Conservation (phyloP, 2,888 invertebrate genomes). For the Ligdia adustata region DNA sequence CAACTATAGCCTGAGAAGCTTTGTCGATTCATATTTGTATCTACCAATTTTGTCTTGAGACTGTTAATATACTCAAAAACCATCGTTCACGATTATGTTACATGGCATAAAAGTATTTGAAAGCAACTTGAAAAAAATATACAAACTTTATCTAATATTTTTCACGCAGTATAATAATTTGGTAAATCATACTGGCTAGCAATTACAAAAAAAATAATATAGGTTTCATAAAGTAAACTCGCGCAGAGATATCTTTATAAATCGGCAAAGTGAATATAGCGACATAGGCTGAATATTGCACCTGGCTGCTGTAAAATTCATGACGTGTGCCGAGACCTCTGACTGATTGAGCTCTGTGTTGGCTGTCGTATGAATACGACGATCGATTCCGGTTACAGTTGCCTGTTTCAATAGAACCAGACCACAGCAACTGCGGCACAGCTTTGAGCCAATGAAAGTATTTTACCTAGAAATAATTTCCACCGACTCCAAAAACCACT, state of each 20-base stretch:
- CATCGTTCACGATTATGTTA: slow-evolving; percentile 11
- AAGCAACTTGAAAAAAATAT: too few relatives aligned
- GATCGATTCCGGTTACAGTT: slow-evolving; percentile 20
- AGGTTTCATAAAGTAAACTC: slow-evolving; percentile 31
- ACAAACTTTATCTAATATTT: too few relatives aligned
- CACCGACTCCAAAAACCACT: too few relatives aligned
- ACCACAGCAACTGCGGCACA: slow-evolving; percentile 4
- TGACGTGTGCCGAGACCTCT: slow-evolving; percentile 62
- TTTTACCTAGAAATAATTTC: neutral
- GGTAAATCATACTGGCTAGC: too few relatives aligned
- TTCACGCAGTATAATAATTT: too few relatives aligned
- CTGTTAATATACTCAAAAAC: slow-evolving; percentile 18
- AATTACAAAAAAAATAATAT: too few relatives aligned
- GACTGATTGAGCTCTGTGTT: slow-evolving; percentile 69
- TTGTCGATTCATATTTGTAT: slow-evolving; percentile 12
- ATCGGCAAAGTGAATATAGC: slow-evolving; percentile 40
- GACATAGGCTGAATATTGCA: slow-evolving; percentile 55
- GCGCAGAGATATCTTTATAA: slow-evolving; percentile 36
- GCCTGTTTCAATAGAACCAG: slow-evolving; percentile 11
- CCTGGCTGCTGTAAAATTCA: slow-evolving; percentile 69
- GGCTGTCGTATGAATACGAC: slow-evolving; percentile 42
- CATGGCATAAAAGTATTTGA: too few relatives aligned
- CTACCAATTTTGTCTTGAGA: slow-evolving; percentile 30
- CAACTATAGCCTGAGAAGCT: slow-evolving; percentile 22
- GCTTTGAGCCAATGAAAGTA: slow-evolving; percentile 3